Percentiles rank a stretch among this genome's conserved stretches.
phyloP scores from a whole-genome alignment of 2,888 invertebrate genomes.

The Dolichopus griseipennis region DNA sequence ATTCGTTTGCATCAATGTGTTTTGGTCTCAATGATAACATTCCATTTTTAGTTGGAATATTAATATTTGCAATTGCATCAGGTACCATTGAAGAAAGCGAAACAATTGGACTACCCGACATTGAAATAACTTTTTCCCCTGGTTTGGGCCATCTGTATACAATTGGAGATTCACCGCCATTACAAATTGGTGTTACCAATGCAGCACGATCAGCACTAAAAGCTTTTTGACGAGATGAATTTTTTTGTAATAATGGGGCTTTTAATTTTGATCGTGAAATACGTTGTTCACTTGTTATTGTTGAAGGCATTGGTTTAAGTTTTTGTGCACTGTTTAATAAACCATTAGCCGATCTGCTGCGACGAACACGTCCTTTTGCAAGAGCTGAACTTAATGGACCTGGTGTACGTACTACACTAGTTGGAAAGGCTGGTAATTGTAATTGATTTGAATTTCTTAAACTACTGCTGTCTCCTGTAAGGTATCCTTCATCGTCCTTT shows the following conservation, averaged over 20 bases:
- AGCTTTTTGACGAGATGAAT: constrained; percentile 32
- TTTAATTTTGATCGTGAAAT: constrained; percentile 35
- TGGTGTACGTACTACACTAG: constrained; percentile 29
- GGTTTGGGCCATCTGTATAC: constrained; percentile 41
- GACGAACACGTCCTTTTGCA: constrained; percentile 32
- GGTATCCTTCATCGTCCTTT: constrained; percentile 33
- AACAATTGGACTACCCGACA: constrained; percentile 41
- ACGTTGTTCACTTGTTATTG: constrained; percentile 18
- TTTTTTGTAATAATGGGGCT: constrained; percentile 29
- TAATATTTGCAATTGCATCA: constrained; percentile 39
- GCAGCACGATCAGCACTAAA: constrained; percentile 38
- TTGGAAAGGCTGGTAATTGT: constrained; percentile 15
- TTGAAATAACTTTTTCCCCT: constrained; percentile 40
- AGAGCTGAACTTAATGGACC: constrained; percentile 39
- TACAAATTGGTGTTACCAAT: constrained; percentile 22
- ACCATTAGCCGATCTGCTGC: constrained; percentile 37
- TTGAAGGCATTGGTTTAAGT: constrained; percentile 12
- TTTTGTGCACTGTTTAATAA: constrained; percentile 23
- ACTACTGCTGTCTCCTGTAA: constrained; percentile 42
- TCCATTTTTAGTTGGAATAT: constrained; percentile 41
- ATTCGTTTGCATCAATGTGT: constrained; percentile 26
- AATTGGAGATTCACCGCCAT: constrained; percentile 29
- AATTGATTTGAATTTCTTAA: constrained; percentile 22
- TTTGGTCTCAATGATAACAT: constrained; percentile 40
- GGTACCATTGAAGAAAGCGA: constrained; percentile 35